Conservation (phyloP, 2,888 invertebrate genomes). For the Tachina fera region DNA sequence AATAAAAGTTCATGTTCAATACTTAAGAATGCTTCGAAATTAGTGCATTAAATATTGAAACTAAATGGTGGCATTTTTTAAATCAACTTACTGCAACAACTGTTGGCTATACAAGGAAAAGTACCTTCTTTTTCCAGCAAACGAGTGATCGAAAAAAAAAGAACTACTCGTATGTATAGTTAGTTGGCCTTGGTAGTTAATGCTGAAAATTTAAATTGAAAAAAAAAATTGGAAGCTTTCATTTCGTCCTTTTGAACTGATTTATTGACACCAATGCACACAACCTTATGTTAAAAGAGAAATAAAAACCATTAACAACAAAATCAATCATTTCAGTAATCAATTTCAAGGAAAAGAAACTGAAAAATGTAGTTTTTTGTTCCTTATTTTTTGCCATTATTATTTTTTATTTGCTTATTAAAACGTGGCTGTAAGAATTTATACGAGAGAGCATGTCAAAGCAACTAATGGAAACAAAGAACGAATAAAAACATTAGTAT, state of each 20-base stretch:
- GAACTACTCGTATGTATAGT: too few species aligned
- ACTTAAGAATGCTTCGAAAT: conserved; percentile 44
- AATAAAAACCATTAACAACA: conserved; percentile 26
- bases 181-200: conserved; percentile 41
- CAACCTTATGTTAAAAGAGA: conserved; percentile 24
- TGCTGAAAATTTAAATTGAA: conserved; percentile 27
- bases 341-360: conserved; percentile 56
- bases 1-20: conserved; percentile 36
- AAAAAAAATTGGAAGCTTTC: conserved; percentile 38
- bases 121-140: not conserved
- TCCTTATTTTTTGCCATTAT: not conserved
- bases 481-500: not conserved
- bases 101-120: not conserved
- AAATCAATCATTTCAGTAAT: conserved; percentile 66
- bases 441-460: not conserved
- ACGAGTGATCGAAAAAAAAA: not conserved
- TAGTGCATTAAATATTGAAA: conserved; percentile 54
- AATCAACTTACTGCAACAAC: conserved; percentile 18
- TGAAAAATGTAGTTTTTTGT: conserved; percentile 30
- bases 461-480: not conserved
- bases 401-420: conserved; percentile 18
- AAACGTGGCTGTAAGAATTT: conserved; percentile 4
- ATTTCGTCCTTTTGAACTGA: conserved; percentile 22
- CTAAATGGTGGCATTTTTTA: conserved; percentile 45
- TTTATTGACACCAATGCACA: conserved; percentile 13